Base-by-base conservation (phyloP, 2,888 invertebrate genomes). In the Campoletis raptor region DNA sequence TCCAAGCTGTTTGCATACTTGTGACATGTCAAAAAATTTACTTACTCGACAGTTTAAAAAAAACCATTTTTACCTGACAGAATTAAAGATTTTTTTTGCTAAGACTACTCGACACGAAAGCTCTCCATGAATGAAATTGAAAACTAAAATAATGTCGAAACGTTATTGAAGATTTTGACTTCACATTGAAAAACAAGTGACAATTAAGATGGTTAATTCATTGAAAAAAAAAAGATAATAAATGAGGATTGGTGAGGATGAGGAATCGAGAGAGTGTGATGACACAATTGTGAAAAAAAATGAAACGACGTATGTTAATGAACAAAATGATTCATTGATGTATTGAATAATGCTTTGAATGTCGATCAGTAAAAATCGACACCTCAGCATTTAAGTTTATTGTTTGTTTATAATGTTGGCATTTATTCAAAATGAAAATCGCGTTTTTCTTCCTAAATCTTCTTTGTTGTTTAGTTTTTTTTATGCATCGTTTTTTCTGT, bases 351-450 rank as follows among this genome's bases (percentile, higher is more conserved):
- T 89, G 85, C 80, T 52, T 45, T n/a, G 72, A 61, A 61, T 15
- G 80, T 69, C 85, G 86, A 79, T 74, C 70, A 67, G 18, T 64
- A 69, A 18, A 81, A 67, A 78, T 81, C 87, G 88, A 81, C 88
- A 88, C 91, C 90, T 87, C 83, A 87, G 88, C 91, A 89, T 90
- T 86, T 89, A 88, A 88, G 87, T 92, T 92, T 92, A 92, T 92
- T 92, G 83, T 81, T 90, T 84, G 81, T 90, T 61, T 89, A 90
- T 88, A 88, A 91, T 88, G 89, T 88, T 89, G 88, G 89, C 86
- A 86, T 89, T 88, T 83, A 73, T 78, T 80, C 77, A 76, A 54
- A 81, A 80, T 80, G 37, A 82, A 85, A 73, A 48, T 85, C 83
- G 84, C 76, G 76, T 87, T 86, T 81, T 57, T 54, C 81, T 67